phyloP scores from a whole-genome alignment of 2,888 invertebrate species.

The Opisthograptis luteolata region DNA sequence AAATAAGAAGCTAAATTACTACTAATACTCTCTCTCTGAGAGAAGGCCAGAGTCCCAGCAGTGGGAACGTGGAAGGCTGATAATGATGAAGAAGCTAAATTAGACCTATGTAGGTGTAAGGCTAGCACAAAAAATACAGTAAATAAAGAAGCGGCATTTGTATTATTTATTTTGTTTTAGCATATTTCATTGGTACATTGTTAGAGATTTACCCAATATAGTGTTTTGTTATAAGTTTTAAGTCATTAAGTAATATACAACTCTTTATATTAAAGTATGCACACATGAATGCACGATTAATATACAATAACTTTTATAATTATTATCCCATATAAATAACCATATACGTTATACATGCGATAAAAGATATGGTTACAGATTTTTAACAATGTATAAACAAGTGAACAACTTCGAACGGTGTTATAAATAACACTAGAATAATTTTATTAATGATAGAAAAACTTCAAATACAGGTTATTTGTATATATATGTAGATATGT shows the following conservation, averaged over 20 bases:
- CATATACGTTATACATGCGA: conserved; percentile 77
- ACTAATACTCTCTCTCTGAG: too few relatives aligned
- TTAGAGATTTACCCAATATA: conserved; percentile 76
- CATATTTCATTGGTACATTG: conserved; percentile 83
- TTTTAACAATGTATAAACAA: conserved; percentile 81
- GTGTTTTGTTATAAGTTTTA: conserved; percentile 69
- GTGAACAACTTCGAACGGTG: conserved; percentile 82
- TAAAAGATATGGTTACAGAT: conserved; percentile 70
- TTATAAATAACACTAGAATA: conserved; percentile 77
- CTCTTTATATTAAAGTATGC: conserved; percentile 78
- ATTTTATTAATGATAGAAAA: conserved; percentile 77
- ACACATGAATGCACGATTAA: conserved; percentile 77
- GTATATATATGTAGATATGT: conserved; percentile 73
- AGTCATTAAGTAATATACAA: conserved; percentile 78
- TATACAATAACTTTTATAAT: conserved; percentile 57
- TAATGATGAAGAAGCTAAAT: too few relatives aligned
- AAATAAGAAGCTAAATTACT: neutral
- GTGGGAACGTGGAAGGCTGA: too few relatives aligned
- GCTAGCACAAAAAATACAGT: conserved; percentile 60
- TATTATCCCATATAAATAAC: conserved; percentile 70
- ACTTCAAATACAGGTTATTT: conserved; percentile 71
- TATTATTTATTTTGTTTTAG: conserved; percentile 81
- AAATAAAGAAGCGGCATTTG: conserved; percentile 83
- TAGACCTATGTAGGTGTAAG: conserved; percentile 7
- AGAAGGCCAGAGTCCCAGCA: too few relatives aligned